Percentiles rank a stretch among this genome's conserved stretches.
These are phyloP conservation scores for Hypomesus transpacificus DNA, from an alignment of 2,113 vertebrate genomes.

Conservation along the genomic window DNA sequence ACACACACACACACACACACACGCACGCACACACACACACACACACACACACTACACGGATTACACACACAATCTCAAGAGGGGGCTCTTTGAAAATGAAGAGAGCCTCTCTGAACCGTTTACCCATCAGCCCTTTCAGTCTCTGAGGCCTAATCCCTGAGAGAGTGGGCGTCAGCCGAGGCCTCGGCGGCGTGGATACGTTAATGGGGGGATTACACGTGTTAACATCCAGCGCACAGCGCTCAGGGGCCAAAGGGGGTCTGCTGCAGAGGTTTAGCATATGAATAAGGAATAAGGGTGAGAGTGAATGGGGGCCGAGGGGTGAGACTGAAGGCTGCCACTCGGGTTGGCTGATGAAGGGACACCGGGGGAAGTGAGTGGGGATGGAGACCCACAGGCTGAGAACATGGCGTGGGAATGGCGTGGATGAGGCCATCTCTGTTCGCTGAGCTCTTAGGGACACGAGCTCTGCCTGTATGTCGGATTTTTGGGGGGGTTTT, in stretches of 20 bases:
- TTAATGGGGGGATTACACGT: constrained; percentile 76
- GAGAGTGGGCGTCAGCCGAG: constrained; percentile 60
- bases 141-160: constrained; percentile 61
- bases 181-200: constrained; percentile 53
- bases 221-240: constrained; percentile 70
- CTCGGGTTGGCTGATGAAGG: constrained; percentile 41
- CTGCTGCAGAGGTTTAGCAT: constrained; percentile 65
- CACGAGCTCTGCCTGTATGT: too few relatives aligned
- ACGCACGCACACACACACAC: background rate
- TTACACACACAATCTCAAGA: background rate
- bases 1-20: background rate
- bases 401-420: too few relatives aligned
- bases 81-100: constrained; percentile 47
- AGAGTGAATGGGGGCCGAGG: constrained; percentile 24
- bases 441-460: too few relatives aligned
- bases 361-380: constrained; percentile 19
- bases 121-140: constrained; percentile 59
- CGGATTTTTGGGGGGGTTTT: constrained; percentile 10
- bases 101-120: constrained; percentile 56
- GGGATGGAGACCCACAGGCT: background rate
- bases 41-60: background rate
- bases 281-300: constrained; percentile 69
- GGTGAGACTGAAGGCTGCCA: constrained; percentile 57
- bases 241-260: constrained; percentile 64
- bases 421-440: too few relatives aligned